Evolutionary conservation across 2,888 invertebrate species (phyloP).

Genomic region (Ectemnius lituratus): DNA sequence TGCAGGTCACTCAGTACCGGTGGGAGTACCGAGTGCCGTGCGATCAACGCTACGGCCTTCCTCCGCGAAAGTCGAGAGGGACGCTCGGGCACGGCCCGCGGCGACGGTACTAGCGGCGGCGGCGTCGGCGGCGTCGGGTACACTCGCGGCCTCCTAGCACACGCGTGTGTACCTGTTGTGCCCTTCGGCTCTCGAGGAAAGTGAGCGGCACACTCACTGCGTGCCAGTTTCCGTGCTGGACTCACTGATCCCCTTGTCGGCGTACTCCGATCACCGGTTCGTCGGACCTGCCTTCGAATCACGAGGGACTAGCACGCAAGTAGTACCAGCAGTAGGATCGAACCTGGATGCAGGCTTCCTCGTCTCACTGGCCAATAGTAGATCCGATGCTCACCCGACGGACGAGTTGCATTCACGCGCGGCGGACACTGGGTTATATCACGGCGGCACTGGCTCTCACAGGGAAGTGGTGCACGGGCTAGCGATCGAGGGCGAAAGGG

Average conservation of each 20-base stretch:
- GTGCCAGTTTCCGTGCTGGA: constrained; percentile 13
- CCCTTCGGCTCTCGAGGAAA: constrained; percentile 14
- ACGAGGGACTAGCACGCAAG: too few relatives aligned
- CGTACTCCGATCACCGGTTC: background rate
- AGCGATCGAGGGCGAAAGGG: too few relatives aligned
- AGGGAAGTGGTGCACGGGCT: background rate
- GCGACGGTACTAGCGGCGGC: constrained; percentile 27
- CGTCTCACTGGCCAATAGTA: too few relatives aligned
- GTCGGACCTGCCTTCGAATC: too few relatives aligned
- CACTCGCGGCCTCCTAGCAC: constrained; percentile 42
- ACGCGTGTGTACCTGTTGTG: constrained; percentile 45
- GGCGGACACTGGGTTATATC: background rate
- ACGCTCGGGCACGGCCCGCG: constrained; percentile 20
- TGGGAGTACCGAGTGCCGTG: constrained; percentile 65
- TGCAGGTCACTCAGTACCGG: constrained; percentile 66
- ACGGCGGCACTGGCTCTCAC: constrained; percentile 2
- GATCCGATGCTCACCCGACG: too few relatives aligned
- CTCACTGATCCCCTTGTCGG: background rate
- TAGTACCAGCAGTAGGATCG: too few relatives aligned
- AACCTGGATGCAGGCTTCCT: too few relatives aligned
- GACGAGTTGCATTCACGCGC: constrained; percentile 7
- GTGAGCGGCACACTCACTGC: constrained; percentile 20
- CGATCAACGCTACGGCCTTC: constrained; percentile 44
- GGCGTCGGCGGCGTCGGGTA: constrained; percentile 4
- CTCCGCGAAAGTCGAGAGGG: constrained; percentile 32